phyloP scores from a whole-genome alignment of 2,113 vertebrate species.

The rabbit (Oryctolagus cuniculus) region DNA sequence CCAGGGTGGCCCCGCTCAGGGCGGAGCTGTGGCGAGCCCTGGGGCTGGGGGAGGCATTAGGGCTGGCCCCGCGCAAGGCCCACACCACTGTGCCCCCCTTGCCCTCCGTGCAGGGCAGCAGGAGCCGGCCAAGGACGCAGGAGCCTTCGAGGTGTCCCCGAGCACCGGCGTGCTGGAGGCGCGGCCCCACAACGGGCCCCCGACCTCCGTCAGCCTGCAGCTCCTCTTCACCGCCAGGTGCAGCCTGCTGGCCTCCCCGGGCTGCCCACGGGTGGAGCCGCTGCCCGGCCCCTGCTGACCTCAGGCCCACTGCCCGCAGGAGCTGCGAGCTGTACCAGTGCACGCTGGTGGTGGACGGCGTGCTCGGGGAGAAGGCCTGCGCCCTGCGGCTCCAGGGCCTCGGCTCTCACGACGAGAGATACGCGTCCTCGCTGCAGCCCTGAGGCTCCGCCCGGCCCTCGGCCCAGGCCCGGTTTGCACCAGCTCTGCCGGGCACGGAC shows the following conservation, averaged over 20 bases:
- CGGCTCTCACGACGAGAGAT: slow-evolving; percentile 88
- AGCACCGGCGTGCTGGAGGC: slow-evolving; percentile 88
- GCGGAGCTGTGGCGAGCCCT: neutral
- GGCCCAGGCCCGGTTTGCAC: neutral
- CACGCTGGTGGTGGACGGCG: slow-evolving; percentile 86
- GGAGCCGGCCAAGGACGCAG: neutral
- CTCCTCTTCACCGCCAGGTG: slow-evolving; percentile 95
- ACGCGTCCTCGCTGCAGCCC: neutral
- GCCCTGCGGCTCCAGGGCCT: slow-evolving; percentile 88
- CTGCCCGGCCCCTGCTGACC: neutral
- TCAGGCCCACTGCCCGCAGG: slow-evolving; percentile 77
- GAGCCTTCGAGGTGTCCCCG: slow-evolving; percentile 90
- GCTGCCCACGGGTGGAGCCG: neutral
- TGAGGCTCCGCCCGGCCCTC: neutral
- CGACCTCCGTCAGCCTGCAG: slow-evolving; percentile 85
- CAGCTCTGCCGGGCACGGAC: neutral
- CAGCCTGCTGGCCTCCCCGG: accelerated
- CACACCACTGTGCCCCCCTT: neutral
- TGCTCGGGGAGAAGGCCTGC: slow-evolving; percentile 89
- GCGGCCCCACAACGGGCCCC: slow-evolving; percentile 49
- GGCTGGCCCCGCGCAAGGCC: no score
- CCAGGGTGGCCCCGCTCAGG: neutral
- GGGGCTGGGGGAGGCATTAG: neutral
- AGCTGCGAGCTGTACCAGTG: slow-evolving; percentile 85
- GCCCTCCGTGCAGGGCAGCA: slow-evolving; percentile 78